Percentiles rank a stretch among this genome's conserved stretches.
phyloP scores from a whole-genome alignment of 2,888 invertebrate genomes.

The Aphidoletes aphidimyza region DNA sequence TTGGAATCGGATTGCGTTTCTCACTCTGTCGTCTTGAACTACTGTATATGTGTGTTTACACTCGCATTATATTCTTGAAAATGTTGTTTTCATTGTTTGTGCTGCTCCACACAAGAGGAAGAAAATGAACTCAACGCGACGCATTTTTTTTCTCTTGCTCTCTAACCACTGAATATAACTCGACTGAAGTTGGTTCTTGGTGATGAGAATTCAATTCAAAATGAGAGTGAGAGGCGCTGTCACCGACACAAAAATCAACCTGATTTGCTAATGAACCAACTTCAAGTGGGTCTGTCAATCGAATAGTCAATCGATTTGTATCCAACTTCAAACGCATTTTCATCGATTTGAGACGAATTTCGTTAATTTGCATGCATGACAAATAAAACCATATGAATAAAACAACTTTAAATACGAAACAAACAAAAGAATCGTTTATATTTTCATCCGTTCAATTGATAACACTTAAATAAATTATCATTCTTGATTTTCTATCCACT shows the following conservation, averaged over 20 bases:
- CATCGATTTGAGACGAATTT: no score
- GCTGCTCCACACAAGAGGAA: slow-evolving; percentile 27
- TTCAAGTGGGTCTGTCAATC: neutral
- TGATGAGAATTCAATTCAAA: neutral
- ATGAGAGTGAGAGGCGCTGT: slow-evolving; percentile 19
- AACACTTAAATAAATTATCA: no score
- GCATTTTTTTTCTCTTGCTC: slow-evolving; percentile 15
- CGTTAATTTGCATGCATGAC: neutral
- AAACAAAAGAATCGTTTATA: no score
- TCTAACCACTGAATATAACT: neutral
- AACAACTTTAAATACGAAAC: no score
- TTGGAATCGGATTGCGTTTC: slow-evolving; percentile 32
- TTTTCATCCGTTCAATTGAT: no score
- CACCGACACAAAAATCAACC: neutral
- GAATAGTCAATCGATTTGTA: neutral
- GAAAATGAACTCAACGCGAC: slow-evolving; percentile 44
- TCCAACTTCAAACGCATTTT: neutral
- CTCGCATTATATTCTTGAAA: slow-evolving; percentile 47
- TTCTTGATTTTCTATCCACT: no score
- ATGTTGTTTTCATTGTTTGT: slow-evolving; percentile 52
- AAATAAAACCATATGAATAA: no score
- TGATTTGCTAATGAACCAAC: neutral
- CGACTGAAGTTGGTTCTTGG: slow-evolving; percentile 1
- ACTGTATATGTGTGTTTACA: slow-evolving; percentile 28
- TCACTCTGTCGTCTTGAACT: neutral